Evolutionary conservation across 1,140 invertebrate species (phyloP), one percentile per base, ranked within the genome.

Genomic region (Meloidogyne hapla): DNA sequence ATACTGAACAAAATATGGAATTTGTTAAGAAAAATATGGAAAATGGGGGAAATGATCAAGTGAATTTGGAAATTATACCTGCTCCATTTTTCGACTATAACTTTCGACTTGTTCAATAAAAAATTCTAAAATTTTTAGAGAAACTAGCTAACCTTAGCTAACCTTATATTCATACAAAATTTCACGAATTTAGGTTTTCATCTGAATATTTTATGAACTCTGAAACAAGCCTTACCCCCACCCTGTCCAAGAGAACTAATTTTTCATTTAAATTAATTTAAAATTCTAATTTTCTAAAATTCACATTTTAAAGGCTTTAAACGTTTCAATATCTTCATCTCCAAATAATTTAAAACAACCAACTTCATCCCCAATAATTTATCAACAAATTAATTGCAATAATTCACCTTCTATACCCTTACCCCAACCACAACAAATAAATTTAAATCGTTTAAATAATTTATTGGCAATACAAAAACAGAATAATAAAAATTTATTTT

Each of bases 381-480:
- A 10, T 8, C 69, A 45, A 12, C 28, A 1, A 69, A 26, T 48
- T 25, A 45, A 42, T 10, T 48, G 28, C 10, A 69, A 8, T 21
- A 42, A 69, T 45, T 9, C 38, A 4, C 33, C 33, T 1, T 33
- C 33, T 33, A 33, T 33, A 33, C 33, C 33, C 33, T 8, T 33
- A 33, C 33, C 33, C 33, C 33, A 33, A 42, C 40, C 9, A 42
- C 45, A 45, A 26, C 33, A n/a, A 48, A 33, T 69, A 9, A 63
- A 45, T 68, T 40, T 26, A 18, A 26, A 25, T 62, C 48, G 10
- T 75, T 67, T 56, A 67, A 56, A 56, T 56, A n/a, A 56, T 56
- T 56, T 56, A 56, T n/a, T 56, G n/a, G n/a, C 48, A 56, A 56
- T 56, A n/a, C n/a, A 4, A n/a, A 56, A 56, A 56, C 48, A 56